Percentiles rank a stretch among this genome's conserved stretches.
phyloP scores from a whole-genome alignment of 2,113 vertebrate genomes.

The Apaloderma vittatum region DNA sequence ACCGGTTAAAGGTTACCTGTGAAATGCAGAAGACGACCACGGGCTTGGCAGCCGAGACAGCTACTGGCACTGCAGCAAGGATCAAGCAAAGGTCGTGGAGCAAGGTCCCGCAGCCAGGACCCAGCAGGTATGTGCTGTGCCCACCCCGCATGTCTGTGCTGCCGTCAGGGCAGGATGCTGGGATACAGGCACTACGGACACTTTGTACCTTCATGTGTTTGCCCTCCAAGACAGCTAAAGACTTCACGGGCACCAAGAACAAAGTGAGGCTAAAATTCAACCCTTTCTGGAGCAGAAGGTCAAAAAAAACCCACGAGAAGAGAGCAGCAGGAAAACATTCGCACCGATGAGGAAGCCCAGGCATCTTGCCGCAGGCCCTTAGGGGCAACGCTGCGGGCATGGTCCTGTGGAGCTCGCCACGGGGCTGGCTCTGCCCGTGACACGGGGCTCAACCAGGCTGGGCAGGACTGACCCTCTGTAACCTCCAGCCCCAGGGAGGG shows the following conservation, averaged over 20 bases:
- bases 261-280: neutral
- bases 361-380: neutral
- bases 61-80: neutral
- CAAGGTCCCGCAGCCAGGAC: neutral
- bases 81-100: neutral
- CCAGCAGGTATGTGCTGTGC: neutral
- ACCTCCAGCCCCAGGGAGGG: neutral
- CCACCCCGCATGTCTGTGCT: accelerated
- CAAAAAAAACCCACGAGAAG: neutral
- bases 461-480: neutral
- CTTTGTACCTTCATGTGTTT: neutral
- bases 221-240: neutral
- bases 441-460: neutral
- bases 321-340: neutral
- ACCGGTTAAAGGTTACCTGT: neutral
- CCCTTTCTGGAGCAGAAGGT: neutral
- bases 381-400: neutral
- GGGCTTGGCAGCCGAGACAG: neutral
- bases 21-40: neutral
- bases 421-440: neutral
- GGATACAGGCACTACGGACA: neutral
- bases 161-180: neutral
- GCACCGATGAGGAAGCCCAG: neutral
- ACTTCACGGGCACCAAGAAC: neutral
- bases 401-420: neutral